A percentile compares a stretch with the other conserved stretches of the same genome.
These are phyloP conservation scores for Parnassius smintheus DNA, from an alignment of 2,888 invertebrate genomes.

Conservation along the genomic window DNA sequence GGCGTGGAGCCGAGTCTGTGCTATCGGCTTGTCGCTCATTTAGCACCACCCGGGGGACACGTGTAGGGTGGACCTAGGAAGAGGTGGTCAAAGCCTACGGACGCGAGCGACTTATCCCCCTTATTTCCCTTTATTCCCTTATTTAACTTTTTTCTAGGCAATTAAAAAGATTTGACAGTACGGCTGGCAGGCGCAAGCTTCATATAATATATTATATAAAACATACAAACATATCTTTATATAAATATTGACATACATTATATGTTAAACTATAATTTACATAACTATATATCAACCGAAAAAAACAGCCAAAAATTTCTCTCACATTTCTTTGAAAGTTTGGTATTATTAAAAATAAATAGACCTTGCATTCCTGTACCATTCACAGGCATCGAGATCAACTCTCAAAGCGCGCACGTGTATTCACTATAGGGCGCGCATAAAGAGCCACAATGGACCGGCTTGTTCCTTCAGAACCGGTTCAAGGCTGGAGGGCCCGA, in stretches of 20 bases:
- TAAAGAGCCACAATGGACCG: constrained; percentile 49
- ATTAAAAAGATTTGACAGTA: too few species aligned
- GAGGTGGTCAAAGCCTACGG: too few species aligned
- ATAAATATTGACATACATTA: not conserved
- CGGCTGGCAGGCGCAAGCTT: too few species aligned
- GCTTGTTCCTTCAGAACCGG: constrained; percentile 43
- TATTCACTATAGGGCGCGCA: constrained; percentile 47
- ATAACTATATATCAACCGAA: constrained; percentile 10
- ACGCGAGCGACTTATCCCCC: too few species aligned
- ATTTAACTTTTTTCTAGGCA: too few species aligned
- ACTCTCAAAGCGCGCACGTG: constrained; percentile 66
- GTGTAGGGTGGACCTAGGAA: too few species aligned
- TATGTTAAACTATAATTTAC: constrained; percentile 1
- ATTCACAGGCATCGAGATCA: constrained; percentile 48
- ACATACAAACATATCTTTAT: too few species aligned
- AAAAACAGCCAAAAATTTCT: constrained; percentile 16
- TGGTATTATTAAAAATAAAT: constrained; percentile 35
- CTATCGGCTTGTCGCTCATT: too few species aligned
- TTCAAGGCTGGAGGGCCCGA: constrained; percentile 42
- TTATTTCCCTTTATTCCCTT: too few species aligned
- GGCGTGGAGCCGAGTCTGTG: too few species aligned
- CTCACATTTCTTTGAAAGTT: constrained; percentile 23
- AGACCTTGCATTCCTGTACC: constrained; percentile 37
- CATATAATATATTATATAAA: too few species aligned
- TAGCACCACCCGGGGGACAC: too few species aligned